Conservation (phyloP, 2,888 invertebrate genomes). For the Spodoptera littoralis region DNA sequence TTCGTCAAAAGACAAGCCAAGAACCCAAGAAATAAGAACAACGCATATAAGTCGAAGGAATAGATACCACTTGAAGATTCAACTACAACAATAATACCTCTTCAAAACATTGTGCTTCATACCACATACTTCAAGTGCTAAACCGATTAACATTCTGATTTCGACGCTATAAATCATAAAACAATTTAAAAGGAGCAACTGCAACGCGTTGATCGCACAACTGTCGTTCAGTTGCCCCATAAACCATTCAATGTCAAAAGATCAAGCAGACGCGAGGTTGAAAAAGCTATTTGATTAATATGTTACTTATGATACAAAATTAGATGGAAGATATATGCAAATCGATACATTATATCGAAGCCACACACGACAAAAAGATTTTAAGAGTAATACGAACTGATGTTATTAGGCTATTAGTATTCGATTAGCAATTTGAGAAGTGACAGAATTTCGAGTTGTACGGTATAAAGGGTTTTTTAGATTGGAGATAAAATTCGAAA, state of each 20-base stretch:
- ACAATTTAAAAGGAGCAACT: constrained; percentile 31
- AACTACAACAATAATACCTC: background rate
- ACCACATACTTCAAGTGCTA: constrained; percentile 8
- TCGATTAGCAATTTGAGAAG: constrained; percentile 81
- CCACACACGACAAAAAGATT: constrained; percentile 81
- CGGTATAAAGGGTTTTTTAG: constrained; percentile 60
- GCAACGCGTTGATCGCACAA: constrained; percentile 35
- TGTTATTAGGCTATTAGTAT: constrained; percentile 75
- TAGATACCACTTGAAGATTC: too few relatives aligned
- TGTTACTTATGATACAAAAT: constrained; percentile 77
- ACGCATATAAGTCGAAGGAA: too few relatives aligned
- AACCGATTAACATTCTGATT: constrained; percentile 41
- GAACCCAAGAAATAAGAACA: too few relatives aligned
- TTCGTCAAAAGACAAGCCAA: background rate
- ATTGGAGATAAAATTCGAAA: constrained; percentile 62
- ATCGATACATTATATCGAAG: constrained; percentile 74
- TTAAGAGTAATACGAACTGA: constrained; percentile 75
- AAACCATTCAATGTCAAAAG: constrained; percentile 62
- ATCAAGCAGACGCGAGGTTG: constrained; percentile 69
- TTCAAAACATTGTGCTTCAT: constrained; percentile 1
- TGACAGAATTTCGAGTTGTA: constrained; percentile 67
- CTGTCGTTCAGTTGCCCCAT: constrained; percentile 45
- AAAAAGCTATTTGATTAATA: constrained; percentile 80
- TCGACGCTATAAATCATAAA: constrained; percentile 38
- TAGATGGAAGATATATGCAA: constrained; percentile 81